phyloP scores from a whole-genome alignment of 2,113 vertebrate species.

The Chunga burmeisteri region DNA sequence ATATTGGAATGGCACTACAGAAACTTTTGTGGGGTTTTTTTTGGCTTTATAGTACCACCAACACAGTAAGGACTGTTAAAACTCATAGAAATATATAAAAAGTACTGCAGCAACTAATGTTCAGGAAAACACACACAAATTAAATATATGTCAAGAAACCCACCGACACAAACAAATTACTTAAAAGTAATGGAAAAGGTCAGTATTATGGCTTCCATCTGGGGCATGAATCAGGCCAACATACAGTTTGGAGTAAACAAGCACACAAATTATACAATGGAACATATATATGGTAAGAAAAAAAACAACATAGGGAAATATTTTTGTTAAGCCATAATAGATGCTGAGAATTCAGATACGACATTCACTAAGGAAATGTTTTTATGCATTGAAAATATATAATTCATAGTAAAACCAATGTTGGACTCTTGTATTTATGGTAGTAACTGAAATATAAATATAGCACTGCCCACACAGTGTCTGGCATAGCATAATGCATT shows the following conservation, averaged over 20 bases:
- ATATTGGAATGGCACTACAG: background rate
- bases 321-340: background rate
- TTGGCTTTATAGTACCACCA: background rate
- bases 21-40: background rate
- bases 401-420: background rate
- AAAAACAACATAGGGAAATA: background rate
- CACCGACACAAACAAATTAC: background rate
- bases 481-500: background rate
- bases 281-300: background rate
- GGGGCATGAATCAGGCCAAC: background rate
- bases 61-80: background rate
- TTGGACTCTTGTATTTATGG: background rate
- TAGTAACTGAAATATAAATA: background rate
- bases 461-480: background rate
- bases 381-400: background rate
- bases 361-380: background rate
- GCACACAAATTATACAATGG: background rate
- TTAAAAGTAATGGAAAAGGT: background rate
- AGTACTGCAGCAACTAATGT: background rate
- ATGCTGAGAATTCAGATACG: background rate
- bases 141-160: background rate
- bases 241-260: background rate
- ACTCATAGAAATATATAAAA: background rate
- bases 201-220: background rate
- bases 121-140: background rate